Evolutionary conservation across 2,888 invertebrate genomes (phyloP), one percentile per base, ranked within the genome.

Genomic region (Orthosia incerta): DNA sequence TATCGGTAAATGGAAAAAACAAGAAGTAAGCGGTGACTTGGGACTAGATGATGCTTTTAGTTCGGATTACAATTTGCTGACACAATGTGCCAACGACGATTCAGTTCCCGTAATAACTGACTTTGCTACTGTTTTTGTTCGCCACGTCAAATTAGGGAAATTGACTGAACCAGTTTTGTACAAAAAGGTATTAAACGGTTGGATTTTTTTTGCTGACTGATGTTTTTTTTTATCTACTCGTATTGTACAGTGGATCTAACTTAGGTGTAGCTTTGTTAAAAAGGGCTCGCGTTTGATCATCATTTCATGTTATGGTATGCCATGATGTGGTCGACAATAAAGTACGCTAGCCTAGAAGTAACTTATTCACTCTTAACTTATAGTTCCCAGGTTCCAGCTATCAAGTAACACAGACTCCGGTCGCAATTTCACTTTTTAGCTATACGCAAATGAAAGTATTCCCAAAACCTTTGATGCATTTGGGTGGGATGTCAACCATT

Each of bases 1-100:
- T 79, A 81, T 75, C 69, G 63, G 68, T 51, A 69, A 76, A 86
- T 71, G 74, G 31, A 51, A 77, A 76, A 87, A 82, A 85, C 76
- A 87, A 75, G 64, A 64, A 71, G 69, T 78, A 83, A 88, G 79
- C 71, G 83, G 79, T 71, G 83, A 85, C 82, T 77, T 69, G 85
- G 85, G 80, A 82, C 87, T 73, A 67, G 55, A 80, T 79, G 85
- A 84, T 83, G 84, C 86, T 86, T 83, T 90, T 89, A 87, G 89
- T 83, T 82, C 26, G 79, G 83, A 88, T 90, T 91, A 87, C 82
- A 83, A 83, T 85, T 80, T 80, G 78, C 80, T 84, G 85, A 87
- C 82, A 86, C 84, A 89, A 86, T 79, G 80, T 76, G 82, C 81
- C 80, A 85, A 86, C 85, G 82, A 79, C 71, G 83, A 75, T 69